Percentiles rank a stretch among this genome's conserved stretches.
These are phyloP conservation scores for Ecdyonurus torrentis DNA, from an alignment of 2,888 invertebrate species.

Conservation along the genomic window DNA sequence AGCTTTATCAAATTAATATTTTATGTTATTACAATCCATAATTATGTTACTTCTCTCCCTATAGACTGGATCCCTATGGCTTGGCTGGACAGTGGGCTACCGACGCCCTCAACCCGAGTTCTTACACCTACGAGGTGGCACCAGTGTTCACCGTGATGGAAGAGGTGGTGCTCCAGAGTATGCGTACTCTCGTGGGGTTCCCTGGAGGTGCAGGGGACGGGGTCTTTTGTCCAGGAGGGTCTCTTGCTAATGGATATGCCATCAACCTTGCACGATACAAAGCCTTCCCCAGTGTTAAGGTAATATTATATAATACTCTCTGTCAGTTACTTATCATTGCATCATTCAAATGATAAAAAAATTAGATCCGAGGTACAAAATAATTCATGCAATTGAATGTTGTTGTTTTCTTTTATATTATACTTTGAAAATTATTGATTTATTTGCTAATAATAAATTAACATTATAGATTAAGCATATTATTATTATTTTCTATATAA, in stretches of 20 bases:
- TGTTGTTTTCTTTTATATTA: not conserved
- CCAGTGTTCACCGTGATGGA: constrained; percentile 38
- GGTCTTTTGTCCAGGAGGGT: constrained; percentile 39
- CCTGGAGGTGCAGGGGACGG: constrained; percentile 29
- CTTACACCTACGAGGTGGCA: constrained; percentile 39
- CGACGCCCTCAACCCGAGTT: constrained; percentile 32
- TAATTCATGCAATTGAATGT: not conserved
- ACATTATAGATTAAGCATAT: no score
- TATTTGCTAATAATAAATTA: no score
- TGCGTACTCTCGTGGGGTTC: constrained; percentile 28
- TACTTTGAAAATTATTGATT: not conserved
- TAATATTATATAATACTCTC: no score
- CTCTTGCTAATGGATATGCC: constrained; percentile 37
- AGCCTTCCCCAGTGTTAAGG: constrained; percentile 30
- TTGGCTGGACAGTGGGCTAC: constrained; percentile 34
- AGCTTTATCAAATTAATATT: no score
- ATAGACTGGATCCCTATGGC: constrained; percentile 33
- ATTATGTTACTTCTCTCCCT: no score
- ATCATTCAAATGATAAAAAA: no score
- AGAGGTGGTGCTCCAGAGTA: constrained; percentile 27
- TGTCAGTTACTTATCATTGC: no score
- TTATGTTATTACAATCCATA: no score
- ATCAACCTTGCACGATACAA: constrained; percentile 35
- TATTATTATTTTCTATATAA: no score
- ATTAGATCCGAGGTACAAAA: not conserved